Conservation (phyloP, 2,113 vertebrate species). For the Neogale vison region DNA sequence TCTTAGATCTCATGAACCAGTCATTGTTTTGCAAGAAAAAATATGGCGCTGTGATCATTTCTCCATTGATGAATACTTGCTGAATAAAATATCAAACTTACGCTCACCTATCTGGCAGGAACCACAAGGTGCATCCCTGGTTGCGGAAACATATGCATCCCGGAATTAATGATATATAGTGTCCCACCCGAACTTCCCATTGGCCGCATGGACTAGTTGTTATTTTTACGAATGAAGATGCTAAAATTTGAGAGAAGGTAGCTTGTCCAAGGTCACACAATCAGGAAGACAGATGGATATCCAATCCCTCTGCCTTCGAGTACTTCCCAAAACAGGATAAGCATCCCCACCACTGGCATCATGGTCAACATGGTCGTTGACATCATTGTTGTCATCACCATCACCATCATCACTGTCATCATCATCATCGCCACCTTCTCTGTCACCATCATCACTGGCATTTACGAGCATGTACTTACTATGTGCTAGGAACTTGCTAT, state of each 20-base stretch:
- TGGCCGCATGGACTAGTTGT: neutral
- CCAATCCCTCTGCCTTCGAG: neutral
- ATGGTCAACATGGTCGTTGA: fast-evolving
- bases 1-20: neutral
- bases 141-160: neutral
- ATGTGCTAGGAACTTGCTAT: neutral
- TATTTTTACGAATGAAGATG: neutral
- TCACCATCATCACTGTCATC: fast-evolving
- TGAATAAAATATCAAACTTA: neutral
- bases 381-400: neutral
- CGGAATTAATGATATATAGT: neutral
- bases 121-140: neutral
- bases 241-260: neutral
- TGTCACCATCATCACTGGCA: neutral
- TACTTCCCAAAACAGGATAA: no score
- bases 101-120: neutral
- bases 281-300: neutral
- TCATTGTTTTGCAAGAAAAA: neutral
- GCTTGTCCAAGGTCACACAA: neutral
- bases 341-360: neutral
- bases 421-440: neutral
- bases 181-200: neutral
- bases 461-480: neutral
- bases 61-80: neutral
- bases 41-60: neutral